Conservation (phyloP, 2,113 vertebrate species). For the Pseudorhombus dupliciocellatus region DNA sequence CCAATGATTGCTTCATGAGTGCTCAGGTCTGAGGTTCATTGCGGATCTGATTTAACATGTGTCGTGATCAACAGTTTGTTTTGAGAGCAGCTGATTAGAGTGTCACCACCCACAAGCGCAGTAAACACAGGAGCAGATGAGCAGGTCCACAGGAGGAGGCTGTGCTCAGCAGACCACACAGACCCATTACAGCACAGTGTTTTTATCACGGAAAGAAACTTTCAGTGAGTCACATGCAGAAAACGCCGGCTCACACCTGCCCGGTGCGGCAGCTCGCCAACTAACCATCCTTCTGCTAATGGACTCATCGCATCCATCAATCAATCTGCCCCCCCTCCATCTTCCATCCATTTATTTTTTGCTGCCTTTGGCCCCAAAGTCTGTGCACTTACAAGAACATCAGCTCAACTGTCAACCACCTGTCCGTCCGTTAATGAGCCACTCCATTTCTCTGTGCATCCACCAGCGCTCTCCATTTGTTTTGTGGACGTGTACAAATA, state of each 20-base stretch:
- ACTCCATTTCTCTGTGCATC: conserved; percentile 30
- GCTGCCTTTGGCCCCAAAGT: conserved; percentile 44
- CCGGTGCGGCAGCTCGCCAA: conserved; percentile 21
- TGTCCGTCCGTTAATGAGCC: conserved; percentile 49
- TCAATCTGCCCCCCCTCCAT: conserved; percentile 36
- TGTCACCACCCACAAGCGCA: not conserved
- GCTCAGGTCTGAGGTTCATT: not conserved
- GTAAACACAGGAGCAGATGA: not conserved
- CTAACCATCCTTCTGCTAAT: conserved; percentile 58
- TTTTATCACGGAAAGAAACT: not conserved
- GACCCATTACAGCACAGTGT: not conserved
- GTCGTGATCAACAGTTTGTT: conserved; percentile 17
- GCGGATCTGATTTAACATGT: conserved; percentile 23
- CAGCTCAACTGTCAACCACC: conserved; percentile 43
- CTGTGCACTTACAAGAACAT: conserved; percentile 47
- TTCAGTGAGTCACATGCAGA: not conserved
- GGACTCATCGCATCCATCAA: conserved; percentile 45
- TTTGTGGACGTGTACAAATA: conserved; percentile 42
- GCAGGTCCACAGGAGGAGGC: not conserved
- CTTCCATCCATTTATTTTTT: conserved; percentile 40
- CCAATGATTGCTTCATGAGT: not conserved
- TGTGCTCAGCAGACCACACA: not conserved
- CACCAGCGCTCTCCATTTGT: conserved; percentile 33
- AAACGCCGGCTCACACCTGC: conserved; percentile 50
- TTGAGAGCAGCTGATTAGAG: conserved; percentile 26